phyloP scores from a whole-genome alignment of 2,888 invertebrate genomes.

The Pecten maximus region DNA sequence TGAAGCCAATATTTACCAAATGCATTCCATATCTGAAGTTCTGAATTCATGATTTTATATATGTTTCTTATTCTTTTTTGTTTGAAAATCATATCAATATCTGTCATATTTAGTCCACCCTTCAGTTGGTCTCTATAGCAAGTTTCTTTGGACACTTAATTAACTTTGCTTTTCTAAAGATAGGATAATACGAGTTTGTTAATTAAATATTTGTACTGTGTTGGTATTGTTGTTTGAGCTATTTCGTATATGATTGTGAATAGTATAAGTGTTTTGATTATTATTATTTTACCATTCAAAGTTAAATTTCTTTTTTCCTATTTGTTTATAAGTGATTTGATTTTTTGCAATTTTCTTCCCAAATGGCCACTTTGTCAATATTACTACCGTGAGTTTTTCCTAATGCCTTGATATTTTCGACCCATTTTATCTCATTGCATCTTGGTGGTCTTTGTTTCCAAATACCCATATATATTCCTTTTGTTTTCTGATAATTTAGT shows the following conservation, averaged over 20 bases:
- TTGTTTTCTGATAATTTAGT: not conserved
- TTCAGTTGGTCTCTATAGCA: not conserved
- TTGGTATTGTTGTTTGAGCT: not conserved
- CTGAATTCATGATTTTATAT: not conserved
- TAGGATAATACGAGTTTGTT: not conserved
- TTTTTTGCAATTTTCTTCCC: too few relatives aligned
- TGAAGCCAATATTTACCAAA: not conserved
- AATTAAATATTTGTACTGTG: not conserved
- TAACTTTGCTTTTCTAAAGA: not conserved
- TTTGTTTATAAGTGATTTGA: not conserved
- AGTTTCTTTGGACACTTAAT: conserved; percentile 7
- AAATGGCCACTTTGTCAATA: not conserved
- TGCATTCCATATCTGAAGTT: not conserved
- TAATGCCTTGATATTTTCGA: not conserved
- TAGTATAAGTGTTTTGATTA: not conserved
- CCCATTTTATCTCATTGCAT: not conserved
- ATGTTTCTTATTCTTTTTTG: not conserved
- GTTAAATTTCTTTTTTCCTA: not conserved
- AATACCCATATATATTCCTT: not conserved
- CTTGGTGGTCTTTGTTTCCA: not conserved
- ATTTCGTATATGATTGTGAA: not conserved
- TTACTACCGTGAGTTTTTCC: not conserved
- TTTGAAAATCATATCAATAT: too few relatives aligned
- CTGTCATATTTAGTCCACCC: not conserved
- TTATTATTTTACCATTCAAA: not conserved